phyloP scores from a whole-genome alignment of 2,888 invertebrate species.

The Pedicia rivosa region DNA sequence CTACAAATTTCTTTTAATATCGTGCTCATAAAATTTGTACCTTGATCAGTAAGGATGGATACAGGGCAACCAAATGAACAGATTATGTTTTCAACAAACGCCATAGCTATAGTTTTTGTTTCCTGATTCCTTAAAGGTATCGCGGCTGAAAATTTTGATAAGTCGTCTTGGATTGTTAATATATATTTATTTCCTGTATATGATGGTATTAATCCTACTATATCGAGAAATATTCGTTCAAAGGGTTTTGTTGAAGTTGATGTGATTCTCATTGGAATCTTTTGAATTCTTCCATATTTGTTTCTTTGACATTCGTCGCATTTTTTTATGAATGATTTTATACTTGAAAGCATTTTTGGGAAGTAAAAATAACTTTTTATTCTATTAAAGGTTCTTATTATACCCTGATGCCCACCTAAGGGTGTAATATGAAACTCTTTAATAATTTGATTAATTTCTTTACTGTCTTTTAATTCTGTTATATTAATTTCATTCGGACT shows the following conservation, averaged over 20 bases:
- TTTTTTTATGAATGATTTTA: slow-evolving; percentile 17
- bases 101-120: background rate
- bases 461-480: too few species aligned
- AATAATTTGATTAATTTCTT: slow-evolving; percentile 10
- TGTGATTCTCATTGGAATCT: slow-evolving; percentile 14
- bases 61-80: background rate
- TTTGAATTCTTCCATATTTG: background rate
- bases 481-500: too few species aligned
- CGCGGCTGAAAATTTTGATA: background rate
- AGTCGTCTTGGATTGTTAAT: too few species aligned
- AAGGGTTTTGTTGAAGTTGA: slow-evolving; percentile 17
- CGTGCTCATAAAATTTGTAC: background rate
- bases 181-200: slow-evolving; percentile 15
- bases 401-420: slow-evolving; percentile 14
- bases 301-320: slow-evolving; percentile 18
- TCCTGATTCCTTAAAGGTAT: background rate
- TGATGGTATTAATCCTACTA: slow-evolving; percentile 18
- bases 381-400: slow-evolving; percentile 15
- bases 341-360: slow-evolving; percentile 19
- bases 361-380: slow-evolving; percentile 17
- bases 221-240: slow-evolving; percentile 17
- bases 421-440: slow-evolving; percentile 11
- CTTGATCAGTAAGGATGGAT: background rate
- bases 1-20: slow-evolving; percentile 5
- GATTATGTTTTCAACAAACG: background rate